These are phyloP conservation scores for Meandrina meandrites DNA, from an alignment of 92 coral and sea anemone species.

Conservation along the genomic window DNA sequence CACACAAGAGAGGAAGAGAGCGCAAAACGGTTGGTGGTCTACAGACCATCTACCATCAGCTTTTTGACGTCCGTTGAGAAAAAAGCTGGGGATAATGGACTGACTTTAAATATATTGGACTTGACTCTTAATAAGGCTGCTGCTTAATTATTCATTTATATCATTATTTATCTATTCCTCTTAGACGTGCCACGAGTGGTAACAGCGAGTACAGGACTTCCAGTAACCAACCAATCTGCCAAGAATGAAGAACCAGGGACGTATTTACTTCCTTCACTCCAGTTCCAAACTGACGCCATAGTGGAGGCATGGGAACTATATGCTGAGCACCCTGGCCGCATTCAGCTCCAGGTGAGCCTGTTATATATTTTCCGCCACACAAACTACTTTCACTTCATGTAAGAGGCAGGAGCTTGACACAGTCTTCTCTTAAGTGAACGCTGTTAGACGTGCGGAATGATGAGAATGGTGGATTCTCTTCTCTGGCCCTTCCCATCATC, in stretches of 20 bases:
- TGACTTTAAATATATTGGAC: too few species aligned
- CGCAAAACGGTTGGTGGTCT: too few species aligned
- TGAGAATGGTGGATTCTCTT: neutral
- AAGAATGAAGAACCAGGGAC: conserved; percentile 28
- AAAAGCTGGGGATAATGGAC: too few species aligned
- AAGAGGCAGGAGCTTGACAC: neutral
- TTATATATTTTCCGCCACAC: too few species aligned
- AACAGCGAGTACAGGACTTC: conserved; percentile 24
- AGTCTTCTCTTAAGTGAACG: neutral
- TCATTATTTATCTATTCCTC: neutral
- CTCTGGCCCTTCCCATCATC: too few species aligned
- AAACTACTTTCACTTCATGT: neutral
- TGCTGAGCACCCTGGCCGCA: conserved; percentile 57
- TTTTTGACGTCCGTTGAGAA: too few species aligned
- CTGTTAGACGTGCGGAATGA: neutral
- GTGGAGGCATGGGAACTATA: conserved; percentile 82
- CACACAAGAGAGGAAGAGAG: too few species aligned
- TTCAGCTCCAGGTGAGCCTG: conserved; percentile 61
- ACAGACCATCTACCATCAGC: too few species aligned
- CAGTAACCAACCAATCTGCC: neutral
- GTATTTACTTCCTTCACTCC: conserved; percentile 51
- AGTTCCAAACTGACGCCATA: conserved; percentile 26
- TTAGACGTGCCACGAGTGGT: conserved; percentile 27
- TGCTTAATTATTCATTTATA: neutral
- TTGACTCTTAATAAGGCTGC: too few species aligned